These are phyloP conservation scores for Drosophila parabipectinata DNA, from an alignment of 1,140 invertebrate genomes.

Conservation along the genomic window DNA sequence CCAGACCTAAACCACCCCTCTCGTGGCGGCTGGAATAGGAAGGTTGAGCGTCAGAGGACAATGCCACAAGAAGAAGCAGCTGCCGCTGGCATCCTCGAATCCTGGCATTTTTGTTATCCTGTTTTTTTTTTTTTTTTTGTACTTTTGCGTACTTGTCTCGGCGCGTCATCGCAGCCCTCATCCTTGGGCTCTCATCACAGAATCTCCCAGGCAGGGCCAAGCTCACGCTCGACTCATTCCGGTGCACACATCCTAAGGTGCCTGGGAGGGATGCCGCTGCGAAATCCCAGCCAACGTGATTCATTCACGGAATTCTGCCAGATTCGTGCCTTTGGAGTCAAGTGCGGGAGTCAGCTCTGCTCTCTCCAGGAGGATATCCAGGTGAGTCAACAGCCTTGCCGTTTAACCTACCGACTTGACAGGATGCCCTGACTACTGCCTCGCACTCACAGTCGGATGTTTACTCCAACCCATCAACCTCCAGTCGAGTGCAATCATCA, in stretches of 20 bases:
- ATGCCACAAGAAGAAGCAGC: slow-evolving; percentile 68
- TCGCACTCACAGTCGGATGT: no score
- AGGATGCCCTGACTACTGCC: slow-evolving; percentile 10
- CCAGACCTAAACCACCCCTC: slow-evolving; percentile 67
- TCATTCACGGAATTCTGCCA: slow-evolving; percentile 40
- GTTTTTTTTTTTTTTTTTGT: neutral
- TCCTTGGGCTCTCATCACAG: slow-evolving; percentile 19
- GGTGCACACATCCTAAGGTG: slow-evolving; percentile 13
- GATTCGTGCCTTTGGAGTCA: slow-evolving; percentile 1
- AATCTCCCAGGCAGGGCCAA: slow-evolving; percentile 48
- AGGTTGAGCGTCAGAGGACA: slow-evolving; percentile 56
- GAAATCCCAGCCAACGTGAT: slow-evolving; percentile 39
- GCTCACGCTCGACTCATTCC: slow-evolving; percentile 65
- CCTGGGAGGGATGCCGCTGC: slow-evolving; percentile 8
- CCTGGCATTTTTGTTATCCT: slow-evolving; percentile 1
- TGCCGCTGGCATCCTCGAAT: slow-evolving; percentile 64
- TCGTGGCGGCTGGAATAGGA: slow-evolving; percentile 1
- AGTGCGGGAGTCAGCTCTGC: slow-evolving; percentile 16
- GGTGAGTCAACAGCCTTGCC: slow-evolving; percentile 20
- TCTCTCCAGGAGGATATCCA: neutral
- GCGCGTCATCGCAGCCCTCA: slow-evolving; percentile 50
- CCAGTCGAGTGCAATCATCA: neutral
- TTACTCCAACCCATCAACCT: neutral
- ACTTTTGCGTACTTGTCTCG: slow-evolving; percentile 72
- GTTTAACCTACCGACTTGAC: neutral